Evolutionary conservation across 2,797 vertebrate genomes (phyloP), one percentile per base, ranked within the genome.

Genomic region (Eurystomus glaucurus): DNA sequence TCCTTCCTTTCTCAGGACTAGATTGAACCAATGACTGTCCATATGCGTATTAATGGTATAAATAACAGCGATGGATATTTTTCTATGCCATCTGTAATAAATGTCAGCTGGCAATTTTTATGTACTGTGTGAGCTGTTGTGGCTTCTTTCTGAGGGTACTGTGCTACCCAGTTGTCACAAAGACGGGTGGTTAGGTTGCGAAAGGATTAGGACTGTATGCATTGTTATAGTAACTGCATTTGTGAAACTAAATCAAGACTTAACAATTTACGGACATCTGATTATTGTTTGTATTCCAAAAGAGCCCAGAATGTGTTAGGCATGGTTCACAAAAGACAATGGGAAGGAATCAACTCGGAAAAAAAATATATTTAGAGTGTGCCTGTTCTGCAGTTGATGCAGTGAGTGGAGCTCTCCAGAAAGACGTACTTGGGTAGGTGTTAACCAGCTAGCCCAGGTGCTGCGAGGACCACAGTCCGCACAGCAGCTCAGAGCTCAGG

Each of bases 141-240:
- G 93, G 51, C 39, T 79, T 91, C 60, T 77, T 66, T 89, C 62
- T 57, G 62, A 95, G 77, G 43, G 55, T 57, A 55, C 65, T 85
- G 68, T 0, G 5, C 64, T 91, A 75, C 57, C 35, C 48, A 2
- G 35, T 75, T 92, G 74, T 86, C 70, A 96, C 55, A 76, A 87
- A 94, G 74, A 90, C 41, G 94, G 41, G 86, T 66, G 81, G 92
- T 87, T 92, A 71, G 23, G 50, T 93, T 96, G 78, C 64, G 4
- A 95, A 92, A 95, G 77, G 35, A 85, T 64, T 74, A 78, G 91
- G 48, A 68, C 86, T 70, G 14, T 89, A 93, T 80, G 92, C 57
- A 97, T 95, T 95, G 93, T 95, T 87, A 93, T 5, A 93, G 60
- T 75, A 71, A 91, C 74, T 85, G 75, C 60, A 87, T 92, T 97